Base-by-base conservation (phyloP, 1,140 invertebrate genomes). In the Drosophila orosa region DNA sequence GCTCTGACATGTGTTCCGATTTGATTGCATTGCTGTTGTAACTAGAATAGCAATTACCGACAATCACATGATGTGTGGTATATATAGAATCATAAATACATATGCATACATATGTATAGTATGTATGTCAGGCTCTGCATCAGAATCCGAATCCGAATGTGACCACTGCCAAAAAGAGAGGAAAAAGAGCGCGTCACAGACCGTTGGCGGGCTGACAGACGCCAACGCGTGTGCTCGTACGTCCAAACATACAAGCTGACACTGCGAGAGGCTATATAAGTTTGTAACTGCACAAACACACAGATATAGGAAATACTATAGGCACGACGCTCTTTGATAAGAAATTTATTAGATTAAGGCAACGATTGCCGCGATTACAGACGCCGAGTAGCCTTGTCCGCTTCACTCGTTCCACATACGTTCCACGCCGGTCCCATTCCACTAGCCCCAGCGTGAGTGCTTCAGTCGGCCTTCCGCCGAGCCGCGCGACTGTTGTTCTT, bases 281-380 rank as follows among this genome's bases (percentile, higher is more conserved):
- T 13, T 24, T n/a, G 17, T 44, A 37, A 12, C 12, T 42, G 48
- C 31, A 69, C 29, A 56, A 22, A 55, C 40, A 44, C 13, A 52
- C 12, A 52, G 48, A 65, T 44, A 52, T 57, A 42, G 35, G 40
- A 54, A 67, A 42, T 27, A 45, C 59, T 69, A 54, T 61, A 40
- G 40, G 66, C 60, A 58, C 72, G 81, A 74, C 62, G 67, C 74
- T 63, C 61, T 75, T 66, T 86, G 81, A 85, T 85, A 85, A 85
- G 81, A 85, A 85, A 85, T 85, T 85, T 85, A 85, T 85, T 85
- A 85, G 81, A 85, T 85, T 85, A 85, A 85, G 71, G 81, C 81
- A 66, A 62, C 78, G 81, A 85, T 85, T 78, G 81, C 74, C 61
- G 80, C 72, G 79, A 81, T 82, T 82, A 81, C 79, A 82, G 68